Percentiles rank a stretch among this genome's conserved stretches.
Evolutionary conservation across 2,113 vertebrate genomes (phyloP).

Genomic region (Hemiprocne comata): DNA sequence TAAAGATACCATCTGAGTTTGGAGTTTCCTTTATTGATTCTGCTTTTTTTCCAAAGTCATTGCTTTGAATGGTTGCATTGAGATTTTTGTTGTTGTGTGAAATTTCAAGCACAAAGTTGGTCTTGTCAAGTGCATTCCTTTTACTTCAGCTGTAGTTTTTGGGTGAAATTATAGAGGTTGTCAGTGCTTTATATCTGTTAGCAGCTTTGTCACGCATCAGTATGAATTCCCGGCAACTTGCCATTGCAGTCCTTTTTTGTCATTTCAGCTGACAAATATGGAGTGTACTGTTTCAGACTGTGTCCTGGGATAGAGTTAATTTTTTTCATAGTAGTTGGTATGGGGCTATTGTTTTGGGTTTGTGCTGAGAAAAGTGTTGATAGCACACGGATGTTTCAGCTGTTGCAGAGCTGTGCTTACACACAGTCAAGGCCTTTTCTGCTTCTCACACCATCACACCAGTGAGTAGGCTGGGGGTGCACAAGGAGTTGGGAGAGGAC

Average conservation of each 20-base stretch:
- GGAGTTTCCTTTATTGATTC: not conserved
- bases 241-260: not conserved
- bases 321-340: too few relatives aligned
- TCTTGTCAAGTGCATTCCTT: not conserved
- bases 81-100: not conserved
- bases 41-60: not conserved
- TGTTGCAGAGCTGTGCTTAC: too few relatives aligned
- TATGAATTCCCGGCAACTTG: not conserved
- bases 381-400: too few relatives aligned
- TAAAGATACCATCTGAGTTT: not conserved
- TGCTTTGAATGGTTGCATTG: not conserved
- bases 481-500: too few relatives aligned
- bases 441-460: too few relatives aligned
- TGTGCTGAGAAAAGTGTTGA: too few relatives aligned
- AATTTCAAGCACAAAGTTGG: not conserved
- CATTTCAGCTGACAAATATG: not conserved
- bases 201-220: not conserved
- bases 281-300: not conserved
- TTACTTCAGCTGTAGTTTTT: not conserved
- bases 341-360: too few relatives aligned
- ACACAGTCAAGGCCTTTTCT: too few relatives aligned
- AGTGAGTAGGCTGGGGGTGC: too few relatives aligned
- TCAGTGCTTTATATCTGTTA: not conserved
- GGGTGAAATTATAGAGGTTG: not conserved
- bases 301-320: too few relatives aligned